Base-by-base conservation (phyloP, 1,140 invertebrate genomes). In the Lethrus apterus region DNA sequence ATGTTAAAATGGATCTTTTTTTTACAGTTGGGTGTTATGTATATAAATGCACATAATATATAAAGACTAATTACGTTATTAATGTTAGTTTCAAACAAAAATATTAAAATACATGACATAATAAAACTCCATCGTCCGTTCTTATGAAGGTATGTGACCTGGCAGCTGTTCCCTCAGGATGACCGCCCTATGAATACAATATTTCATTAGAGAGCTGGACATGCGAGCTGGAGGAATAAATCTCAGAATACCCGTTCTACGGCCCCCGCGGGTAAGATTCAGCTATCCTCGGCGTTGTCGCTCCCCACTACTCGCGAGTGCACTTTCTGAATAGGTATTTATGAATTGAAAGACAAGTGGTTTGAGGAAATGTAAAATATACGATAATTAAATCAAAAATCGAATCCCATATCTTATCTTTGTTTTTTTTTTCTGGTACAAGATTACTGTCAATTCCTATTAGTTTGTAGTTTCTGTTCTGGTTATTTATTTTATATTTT, bases 101-200 rank as follows among this genome's bases (percentile, higher is more conserved):
- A 36, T 36, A 36, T 36, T 36, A 36, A 36, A 36, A 36, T 36
- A 36, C 34, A 36, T 36, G 34, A 20, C 17, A 20, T 36, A 36
- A 36, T 36, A 36, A 36, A 36, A 36, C 34, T 36, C 23, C 34
- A 10, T 20, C 34, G 34, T 36, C 18, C 19, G 18, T 36, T 36
- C 34, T 36, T 36, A 36, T 36, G 23, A 36, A 36, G 23, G 13
- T 29, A 32, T 32, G 31, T 19, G 31, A 31, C 15, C 42, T n/a
- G 15, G 17, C 32, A 32, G 19, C 31, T 40, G 36, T 33, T 46
- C 44, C 44, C 44, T 21, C 29, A 46, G 44, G 44, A 46, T 46
- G 23, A 40, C 52, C 51, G 56, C 56, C 52, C 63, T 58, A 65
- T 65, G 63, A 65, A 65, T 65, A 63, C 59, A 53, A 65, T 65